Conservation (phyloP, 2,888 invertebrate genomes). For the Microchrysa polita region DNA sequence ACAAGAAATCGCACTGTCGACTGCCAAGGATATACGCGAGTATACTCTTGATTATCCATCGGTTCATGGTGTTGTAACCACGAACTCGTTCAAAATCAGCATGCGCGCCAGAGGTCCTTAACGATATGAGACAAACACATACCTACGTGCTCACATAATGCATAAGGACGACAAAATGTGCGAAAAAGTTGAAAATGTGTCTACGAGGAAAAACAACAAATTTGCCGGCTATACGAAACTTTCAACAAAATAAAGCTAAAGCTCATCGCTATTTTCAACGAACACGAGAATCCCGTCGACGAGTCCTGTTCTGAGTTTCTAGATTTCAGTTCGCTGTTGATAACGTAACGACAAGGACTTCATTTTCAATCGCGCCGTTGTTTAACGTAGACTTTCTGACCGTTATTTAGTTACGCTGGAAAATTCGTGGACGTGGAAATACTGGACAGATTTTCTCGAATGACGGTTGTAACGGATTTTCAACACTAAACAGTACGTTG, state of each 20-base stretch:
- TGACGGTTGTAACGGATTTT: too few relatives aligned
- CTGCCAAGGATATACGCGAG: constrained; percentile 5
- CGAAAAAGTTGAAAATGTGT: constrained; percentile 39
- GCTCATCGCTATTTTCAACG: constrained; percentile 24
- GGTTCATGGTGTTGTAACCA: too few relatives aligned
- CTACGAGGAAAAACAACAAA: constrained; percentile 38
- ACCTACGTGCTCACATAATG: too few relatives aligned
- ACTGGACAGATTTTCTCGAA: too few relatives aligned
- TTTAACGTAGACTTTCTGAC: not conserved
- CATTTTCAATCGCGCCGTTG: not conserved
- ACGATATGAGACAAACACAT: not conserved
- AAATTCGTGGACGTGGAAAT: too few relatives aligned
- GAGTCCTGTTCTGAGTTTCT: constrained; percentile 20
- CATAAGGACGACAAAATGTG: constrained; percentile 32
- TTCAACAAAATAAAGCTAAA: constrained; percentile 46
- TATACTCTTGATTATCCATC: not conserved
- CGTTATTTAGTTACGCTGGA: too few relatives aligned
- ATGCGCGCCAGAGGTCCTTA: constrained; percentile 31
- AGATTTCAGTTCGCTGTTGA: constrained; percentile 37
- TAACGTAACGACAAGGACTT: constrained; percentile 33
- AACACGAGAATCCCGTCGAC: constrained; percentile 29
- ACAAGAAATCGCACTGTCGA: constrained; percentile 5
- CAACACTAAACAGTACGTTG: too few relatives aligned
- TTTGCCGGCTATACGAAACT: constrained; percentile 34
- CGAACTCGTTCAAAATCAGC: not conserved